A percentile compares a stretch with the other conserved stretches of the same genome.
These are phyloP conservation scores for Pelochelys cantorii DNA, from an alignment of 2,797 vertebrate genomes.

Conservation along the genomic window DNA sequence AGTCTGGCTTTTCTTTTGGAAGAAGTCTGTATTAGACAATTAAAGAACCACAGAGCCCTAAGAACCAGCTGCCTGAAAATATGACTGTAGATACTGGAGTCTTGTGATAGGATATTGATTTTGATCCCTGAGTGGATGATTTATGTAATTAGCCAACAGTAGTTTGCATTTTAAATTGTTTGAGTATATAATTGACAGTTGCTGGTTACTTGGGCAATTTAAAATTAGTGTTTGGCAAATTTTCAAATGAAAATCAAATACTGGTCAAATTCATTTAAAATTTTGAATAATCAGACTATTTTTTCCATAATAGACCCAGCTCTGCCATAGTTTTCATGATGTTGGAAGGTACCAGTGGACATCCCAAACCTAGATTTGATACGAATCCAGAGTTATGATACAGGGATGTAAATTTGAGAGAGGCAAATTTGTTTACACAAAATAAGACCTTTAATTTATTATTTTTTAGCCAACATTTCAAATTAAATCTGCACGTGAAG, in stretches of 20 bases:
- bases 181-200: slow-evolving; percentile 18
- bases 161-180: slow-evolving; percentile 7
- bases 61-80: background rate
- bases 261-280: background rate
- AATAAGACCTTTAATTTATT: background rate
- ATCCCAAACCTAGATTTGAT: background rate
- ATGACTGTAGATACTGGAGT: background rate
- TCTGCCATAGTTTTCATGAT: background rate
- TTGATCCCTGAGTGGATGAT: background rate
- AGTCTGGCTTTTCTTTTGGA: background rate
- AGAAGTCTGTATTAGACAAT: background rate
- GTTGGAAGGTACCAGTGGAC: background rate
- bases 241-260: background rate
- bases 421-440: background rate
- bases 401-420: background rate
- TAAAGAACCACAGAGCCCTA: slow-evolving; percentile 9
- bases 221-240: slow-evolving; percentile 10
- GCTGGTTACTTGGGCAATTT: background rate
- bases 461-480: background rate
- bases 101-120: background rate
- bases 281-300: background rate
- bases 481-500: background rate
- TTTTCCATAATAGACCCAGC: background rate
- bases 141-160: accelerated
- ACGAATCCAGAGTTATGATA: background rate